Conservation (phyloP, 2,888 invertebrate species). For the Listrodromus nycthemerus region DNA sequence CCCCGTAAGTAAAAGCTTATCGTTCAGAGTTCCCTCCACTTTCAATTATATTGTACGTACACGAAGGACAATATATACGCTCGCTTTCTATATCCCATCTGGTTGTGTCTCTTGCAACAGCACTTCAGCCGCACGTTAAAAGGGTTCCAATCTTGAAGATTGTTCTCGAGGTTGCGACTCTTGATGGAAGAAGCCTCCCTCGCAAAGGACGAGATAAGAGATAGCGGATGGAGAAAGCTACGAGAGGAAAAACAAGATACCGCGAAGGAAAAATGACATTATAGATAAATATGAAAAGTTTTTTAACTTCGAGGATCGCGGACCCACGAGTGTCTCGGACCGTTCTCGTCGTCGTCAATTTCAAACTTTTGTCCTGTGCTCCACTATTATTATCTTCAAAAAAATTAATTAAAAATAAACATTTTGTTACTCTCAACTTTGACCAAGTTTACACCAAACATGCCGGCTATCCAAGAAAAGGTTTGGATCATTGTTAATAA, state of each 20-base stretch:
- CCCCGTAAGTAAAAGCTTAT: constrained; percentile 7
- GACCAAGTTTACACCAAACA: constrained; percentile 17
- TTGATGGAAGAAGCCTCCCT: constrained; percentile 15
- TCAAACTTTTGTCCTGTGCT: constrained; percentile 19
- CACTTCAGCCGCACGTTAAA: background rate
- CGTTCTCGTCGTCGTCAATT: constrained; percentile 11
- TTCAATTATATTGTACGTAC: background rate
- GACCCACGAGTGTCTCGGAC: background rate
- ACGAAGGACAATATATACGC: background rate
- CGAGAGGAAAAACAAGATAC: constrained; percentile 12
- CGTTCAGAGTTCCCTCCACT: constrained; percentile 15
- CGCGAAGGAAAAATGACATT: constrained; percentile 31
- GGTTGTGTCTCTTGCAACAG: background rate
- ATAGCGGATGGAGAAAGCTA: background rate
- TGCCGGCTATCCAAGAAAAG: background rate
- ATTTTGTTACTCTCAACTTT: constrained; percentile 28
- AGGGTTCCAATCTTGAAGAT: constrained; percentile 4
- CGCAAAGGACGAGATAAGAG: constrained; percentile 19
- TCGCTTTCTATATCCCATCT: background rate
- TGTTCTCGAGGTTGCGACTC: constrained; percentile 9
- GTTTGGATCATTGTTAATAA: constrained; percentile 6
- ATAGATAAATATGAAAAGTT: constrained; percentile 32
- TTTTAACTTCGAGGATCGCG: constrained; percentile 6
- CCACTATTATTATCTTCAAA: background rate
- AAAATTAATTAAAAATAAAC: background rate